Percentiles rank a stretch among this genome's conserved stretches.
These are phyloP conservation scores for Nemurella pictetii DNA, from an alignment of 2,888 invertebrate genomes.

Conservation along the genomic window DNA sequence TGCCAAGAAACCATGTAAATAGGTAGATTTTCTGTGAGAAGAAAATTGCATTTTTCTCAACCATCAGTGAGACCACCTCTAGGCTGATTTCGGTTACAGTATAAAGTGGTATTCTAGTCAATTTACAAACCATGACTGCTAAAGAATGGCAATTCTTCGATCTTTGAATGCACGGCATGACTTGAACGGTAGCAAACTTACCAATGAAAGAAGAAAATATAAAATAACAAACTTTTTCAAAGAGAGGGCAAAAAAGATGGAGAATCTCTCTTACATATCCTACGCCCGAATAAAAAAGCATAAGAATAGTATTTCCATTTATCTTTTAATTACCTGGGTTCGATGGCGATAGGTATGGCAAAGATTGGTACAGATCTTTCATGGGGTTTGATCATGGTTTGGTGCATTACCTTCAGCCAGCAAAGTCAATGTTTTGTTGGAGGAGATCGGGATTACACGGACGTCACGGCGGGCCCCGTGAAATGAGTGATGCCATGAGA, in stretches of 20 bases:
- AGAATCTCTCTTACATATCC: not conserved
- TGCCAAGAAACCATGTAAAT: not conserved
- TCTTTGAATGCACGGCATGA: not conserved
- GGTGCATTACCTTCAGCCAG: not conserved
- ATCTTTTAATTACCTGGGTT: conserved; percentile 24
- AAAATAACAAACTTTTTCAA: not conserved
- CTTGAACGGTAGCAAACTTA: not conserved
- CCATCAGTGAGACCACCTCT: not conserved
- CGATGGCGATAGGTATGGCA: not conserved
- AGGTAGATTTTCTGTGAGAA: not conserved
- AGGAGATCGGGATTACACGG: conserved; percentile 22
- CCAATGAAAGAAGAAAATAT: not conserved
- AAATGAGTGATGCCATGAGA: conserved; percentile 20
- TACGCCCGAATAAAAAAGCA: not conserved
- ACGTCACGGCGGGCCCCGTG: conserved; percentile 1
- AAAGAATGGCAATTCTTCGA: not conserved
- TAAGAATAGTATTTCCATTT: conserved; percentile 19
- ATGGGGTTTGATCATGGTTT: not conserved
- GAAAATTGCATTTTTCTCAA: not conserved
- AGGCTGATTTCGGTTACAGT: not conserved
- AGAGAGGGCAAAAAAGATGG: not conserved
- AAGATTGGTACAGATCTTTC: not conserved
- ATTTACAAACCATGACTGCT: not conserved
- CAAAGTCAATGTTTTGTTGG: conserved; percentile 29
- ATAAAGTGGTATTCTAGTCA: not conserved